phyloP scores from a whole-genome alignment of 2,113 vertebrate genomes.

The Myocastor coypus region DNA sequence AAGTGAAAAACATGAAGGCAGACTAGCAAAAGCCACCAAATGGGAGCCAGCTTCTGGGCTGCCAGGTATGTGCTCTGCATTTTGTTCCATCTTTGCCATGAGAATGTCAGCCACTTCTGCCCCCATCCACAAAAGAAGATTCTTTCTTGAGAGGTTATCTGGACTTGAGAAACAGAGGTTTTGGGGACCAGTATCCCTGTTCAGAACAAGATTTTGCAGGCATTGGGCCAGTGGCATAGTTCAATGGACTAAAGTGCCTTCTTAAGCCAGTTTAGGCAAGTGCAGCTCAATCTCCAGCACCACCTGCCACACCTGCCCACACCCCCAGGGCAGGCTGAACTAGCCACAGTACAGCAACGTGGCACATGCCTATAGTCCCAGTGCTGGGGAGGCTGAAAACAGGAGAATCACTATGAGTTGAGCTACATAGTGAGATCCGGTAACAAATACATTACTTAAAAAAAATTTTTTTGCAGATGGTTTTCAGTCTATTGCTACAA shows the following conservation, averaged over 20 bases:
- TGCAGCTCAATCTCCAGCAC: too few relatives aligned
- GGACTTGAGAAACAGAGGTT: neutral
- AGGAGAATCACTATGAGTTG: too few relatives aligned
- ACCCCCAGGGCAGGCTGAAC: too few relatives aligned
- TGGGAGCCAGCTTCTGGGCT: neutral
- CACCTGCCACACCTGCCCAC: too few relatives aligned
- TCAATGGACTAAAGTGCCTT: too few relatives aligned
- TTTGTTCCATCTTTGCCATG: conserved; percentile 1
- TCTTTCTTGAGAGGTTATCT: neutral
- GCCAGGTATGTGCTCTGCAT: neutral
- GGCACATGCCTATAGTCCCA: too few relatives aligned
- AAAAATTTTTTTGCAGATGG: neutral
- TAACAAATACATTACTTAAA: too few relatives aligned
- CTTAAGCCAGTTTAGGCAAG: too few relatives aligned
- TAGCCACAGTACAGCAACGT: too few relatives aligned
- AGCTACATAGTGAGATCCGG: too few relatives aligned
- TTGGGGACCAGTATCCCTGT: neutral
- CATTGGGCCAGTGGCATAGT: neutral
- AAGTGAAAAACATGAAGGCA: neutral
- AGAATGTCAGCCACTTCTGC: neutral
- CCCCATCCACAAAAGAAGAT: neutral
- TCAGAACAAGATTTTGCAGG: neutral
- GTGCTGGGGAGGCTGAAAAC: too few relatives aligned
- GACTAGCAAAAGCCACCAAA: neutral
- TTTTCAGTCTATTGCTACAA: conserved; percentile 54